A percentile compares a stretch with the other conserved stretches of the same genome.
These are phyloP conservation scores for Gastrophryne carolinensis DNA, from an alignment of 2,797 vertebrate genomes.

Conservation along the genomic window DNA sequence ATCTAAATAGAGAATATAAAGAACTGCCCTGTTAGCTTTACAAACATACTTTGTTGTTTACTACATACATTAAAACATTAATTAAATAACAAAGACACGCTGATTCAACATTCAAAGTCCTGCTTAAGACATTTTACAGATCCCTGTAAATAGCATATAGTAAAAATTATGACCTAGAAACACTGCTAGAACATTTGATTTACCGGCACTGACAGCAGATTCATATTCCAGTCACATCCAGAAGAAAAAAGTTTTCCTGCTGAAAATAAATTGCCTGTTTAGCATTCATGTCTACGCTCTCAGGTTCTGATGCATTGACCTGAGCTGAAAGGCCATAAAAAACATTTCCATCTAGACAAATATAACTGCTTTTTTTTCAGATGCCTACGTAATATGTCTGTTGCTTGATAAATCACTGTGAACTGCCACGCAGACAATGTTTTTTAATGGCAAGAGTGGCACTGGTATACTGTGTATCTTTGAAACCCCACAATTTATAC, in stretches of 20 bases:
- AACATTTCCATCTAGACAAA: constrained; percentile 27
- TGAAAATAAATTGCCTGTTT: constrained; percentile 36
- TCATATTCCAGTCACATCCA: constrained; percentile 24
- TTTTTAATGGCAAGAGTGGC: not conserved
- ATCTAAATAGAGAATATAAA: no score
- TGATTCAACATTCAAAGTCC: no score
- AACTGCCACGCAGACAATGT: not conserved
- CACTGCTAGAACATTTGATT: not conserved
- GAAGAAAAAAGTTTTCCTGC: not conserved
- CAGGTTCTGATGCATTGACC: constrained; percentile 31
- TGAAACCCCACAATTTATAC: not conserved
- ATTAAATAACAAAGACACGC: no score
- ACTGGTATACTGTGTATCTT: not conserved
- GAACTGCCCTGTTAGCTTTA: no score
- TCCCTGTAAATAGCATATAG: no score
- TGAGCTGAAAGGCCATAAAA: constrained; percentile 26
- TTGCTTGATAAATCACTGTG: constrained; percentile 8
- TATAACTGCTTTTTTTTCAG: constrained; percentile 26
- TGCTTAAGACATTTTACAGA: no score
- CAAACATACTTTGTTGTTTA: no score
- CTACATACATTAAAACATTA: no score
- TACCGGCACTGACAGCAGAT: constrained; percentile 20
- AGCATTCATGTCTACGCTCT: constrained; percentile 30
- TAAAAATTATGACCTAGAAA: not conserved
- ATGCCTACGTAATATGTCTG: constrained; percentile 15